These are phyloP conservation scores for Orchesella flavescens DNA, from an alignment of 2,888 invertebrate species.

Conservation along the genomic window DNA sequence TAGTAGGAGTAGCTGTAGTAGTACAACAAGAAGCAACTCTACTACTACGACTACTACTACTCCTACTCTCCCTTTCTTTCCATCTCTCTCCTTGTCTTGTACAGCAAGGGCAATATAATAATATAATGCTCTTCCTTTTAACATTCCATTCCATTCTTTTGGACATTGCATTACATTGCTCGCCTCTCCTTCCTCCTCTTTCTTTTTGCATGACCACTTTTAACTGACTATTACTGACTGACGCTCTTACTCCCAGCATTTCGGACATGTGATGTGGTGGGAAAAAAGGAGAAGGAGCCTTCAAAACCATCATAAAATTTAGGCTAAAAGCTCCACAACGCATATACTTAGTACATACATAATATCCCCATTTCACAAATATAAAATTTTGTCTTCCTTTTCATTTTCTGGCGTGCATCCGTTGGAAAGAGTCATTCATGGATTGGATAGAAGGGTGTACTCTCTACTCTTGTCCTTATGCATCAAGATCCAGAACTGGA, in stretches of 20 bases:
- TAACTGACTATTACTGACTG: constrained; percentile 1
- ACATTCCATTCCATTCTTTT: constrained; percentile 2
- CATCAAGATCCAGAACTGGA: too few relatives aligned
- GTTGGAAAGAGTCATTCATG: too few relatives aligned
- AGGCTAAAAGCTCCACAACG: background rate
- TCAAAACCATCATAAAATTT: constrained; percentile 9
- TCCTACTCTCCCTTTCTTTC: background rate
- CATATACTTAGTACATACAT: too few relatives aligned
- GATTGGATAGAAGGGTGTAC: too few relatives aligned
- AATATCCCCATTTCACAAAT: too few relatives aligned
- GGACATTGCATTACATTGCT: background rate
- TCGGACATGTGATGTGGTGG: constrained; percentile 11
- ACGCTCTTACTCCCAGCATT: too few relatives aligned
- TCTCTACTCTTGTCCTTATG: too few relatives aligned
- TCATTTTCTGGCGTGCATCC: too few relatives aligned
- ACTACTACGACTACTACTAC: background rate
- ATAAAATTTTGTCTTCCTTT: too few relatives aligned
- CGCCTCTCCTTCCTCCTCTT: background rate
- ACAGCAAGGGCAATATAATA: too few relatives aligned
- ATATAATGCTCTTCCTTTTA: background rate
- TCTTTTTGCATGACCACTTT: background rate
- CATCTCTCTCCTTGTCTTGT: background rate
- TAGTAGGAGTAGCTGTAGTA: too few relatives aligned
- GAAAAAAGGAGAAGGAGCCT: constrained; percentile 2
- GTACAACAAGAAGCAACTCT: too few relatives aligned